Conservation (phyloP, 2,113 vertebrate species). For the Corythaixoides concolor region DNA sequence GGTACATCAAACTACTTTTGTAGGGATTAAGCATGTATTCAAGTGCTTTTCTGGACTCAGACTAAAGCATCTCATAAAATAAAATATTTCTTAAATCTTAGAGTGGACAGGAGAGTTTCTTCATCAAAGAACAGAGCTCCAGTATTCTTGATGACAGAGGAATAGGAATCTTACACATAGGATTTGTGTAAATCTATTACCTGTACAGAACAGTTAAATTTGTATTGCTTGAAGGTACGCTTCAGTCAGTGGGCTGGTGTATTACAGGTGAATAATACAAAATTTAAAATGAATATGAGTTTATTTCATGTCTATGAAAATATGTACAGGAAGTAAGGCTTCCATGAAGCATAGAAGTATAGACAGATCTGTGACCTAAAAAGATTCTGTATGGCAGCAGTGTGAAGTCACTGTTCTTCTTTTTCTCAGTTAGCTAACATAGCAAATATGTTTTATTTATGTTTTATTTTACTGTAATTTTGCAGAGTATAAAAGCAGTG, state of each 20-base stretch:
- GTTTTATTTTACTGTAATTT: not conserved
- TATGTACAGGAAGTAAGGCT: not conserved
- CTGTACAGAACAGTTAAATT: not conserved
- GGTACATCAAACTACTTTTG: not conserved
- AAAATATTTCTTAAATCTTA: not conserved
- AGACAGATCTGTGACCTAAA: not conserved
- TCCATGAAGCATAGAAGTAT: not conserved
- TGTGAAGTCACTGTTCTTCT: not conserved
- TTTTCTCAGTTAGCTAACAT: not conserved
- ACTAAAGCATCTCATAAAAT: not conserved
- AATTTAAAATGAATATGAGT: not conserved
- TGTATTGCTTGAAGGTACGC: not conserved
- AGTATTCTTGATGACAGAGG: fast-evolving
- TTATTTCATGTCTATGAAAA: not conserved
- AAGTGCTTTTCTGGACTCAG: not conserved
- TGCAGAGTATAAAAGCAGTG: not conserved
- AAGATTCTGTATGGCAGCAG: not conserved
- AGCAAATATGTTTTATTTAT: fast-evolving
- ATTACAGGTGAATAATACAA: not conserved
- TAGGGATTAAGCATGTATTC: not conserved
- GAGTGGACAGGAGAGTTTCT: not conserved
- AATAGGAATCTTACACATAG: fast-evolving
- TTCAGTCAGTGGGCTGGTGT: not conserved
- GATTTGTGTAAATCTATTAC: not conserved
- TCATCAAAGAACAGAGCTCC: not conserved